Conservation (phyloP, 2,888 invertebrate species). For the Microdon myrmicae region DNA sequence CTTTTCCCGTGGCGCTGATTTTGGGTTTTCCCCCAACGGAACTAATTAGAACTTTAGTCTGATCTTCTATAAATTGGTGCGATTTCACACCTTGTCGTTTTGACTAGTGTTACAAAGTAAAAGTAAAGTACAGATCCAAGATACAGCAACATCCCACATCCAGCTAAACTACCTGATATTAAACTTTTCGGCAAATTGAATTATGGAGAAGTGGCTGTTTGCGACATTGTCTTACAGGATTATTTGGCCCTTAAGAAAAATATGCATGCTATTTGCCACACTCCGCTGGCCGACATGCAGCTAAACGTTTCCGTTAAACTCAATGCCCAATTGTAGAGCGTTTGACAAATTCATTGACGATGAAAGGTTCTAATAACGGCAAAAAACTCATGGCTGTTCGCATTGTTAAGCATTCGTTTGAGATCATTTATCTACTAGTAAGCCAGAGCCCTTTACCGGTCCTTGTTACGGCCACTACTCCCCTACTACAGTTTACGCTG, state of each 20-base stretch:
- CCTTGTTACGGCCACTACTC: too few species aligned
- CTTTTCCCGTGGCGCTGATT: too few species aligned
- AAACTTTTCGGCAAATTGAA: constrained; percentile 97
- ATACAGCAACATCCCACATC: constrained; percentile 67
- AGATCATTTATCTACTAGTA: constrained; percentile 95
- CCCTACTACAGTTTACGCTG: too few species aligned
- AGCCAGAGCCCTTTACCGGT: constrained; percentile 89
- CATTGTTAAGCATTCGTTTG: constrained; percentile 99
- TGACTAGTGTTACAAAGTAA: too few species aligned
- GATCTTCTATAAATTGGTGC: too few species aligned
- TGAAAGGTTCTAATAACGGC: constrained; percentile 99
- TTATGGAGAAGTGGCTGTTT: constrained; percentile 97
- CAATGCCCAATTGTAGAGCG: constrained; percentile 99
- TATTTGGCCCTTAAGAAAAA: constrained; percentile 96
- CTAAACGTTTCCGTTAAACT: constrained; percentile 98
- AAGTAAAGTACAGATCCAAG: constrained; percentile 56
- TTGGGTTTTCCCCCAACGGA: too few species aligned
- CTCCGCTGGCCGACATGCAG: constrained; percentile 97
- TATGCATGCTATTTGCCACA: constrained; percentile 99
- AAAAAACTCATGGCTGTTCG: constrained; percentile 99
- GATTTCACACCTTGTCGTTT: too few species aligned
- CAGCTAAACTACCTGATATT: constrained; percentile 92
- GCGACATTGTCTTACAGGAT: constrained; percentile 97
- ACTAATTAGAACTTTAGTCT: too few species aligned
- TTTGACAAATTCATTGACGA: constrained; percentile 97